These are phyloP conservation scores for Haliclona indistincta DNA, from an alignment of 37 sponge, comb jelly and placozoan species.

Conservation along the genomic window DNA sequence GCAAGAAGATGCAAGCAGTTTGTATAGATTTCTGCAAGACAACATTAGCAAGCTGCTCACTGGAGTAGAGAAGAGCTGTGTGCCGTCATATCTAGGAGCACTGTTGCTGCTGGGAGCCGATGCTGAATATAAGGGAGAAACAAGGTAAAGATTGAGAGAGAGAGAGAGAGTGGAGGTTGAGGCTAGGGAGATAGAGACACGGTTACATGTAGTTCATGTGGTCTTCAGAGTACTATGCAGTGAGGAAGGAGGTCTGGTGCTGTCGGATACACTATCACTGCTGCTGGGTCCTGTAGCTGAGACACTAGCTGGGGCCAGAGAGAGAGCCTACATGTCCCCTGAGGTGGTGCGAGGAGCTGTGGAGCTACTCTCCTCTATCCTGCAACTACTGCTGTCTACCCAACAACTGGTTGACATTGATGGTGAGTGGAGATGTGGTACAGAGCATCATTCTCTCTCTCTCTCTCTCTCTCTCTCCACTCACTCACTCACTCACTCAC, in stretches of 20 bases:
- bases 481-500: constrained; percentile 46
- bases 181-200: background rate
- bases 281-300: constrained; percentile 57
- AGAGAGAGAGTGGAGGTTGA: background rate
- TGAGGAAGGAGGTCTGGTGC: background rate
- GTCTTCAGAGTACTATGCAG: background rate
- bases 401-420: background rate
- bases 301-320: constrained; percentile 14
- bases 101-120: background rate
- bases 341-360: constrained; percentile 14
- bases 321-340: constrained; percentile 52
- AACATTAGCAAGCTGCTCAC: too few species aligned
- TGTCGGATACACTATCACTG: constrained; percentile 11
- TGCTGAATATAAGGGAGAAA: background rate
- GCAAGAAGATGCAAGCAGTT: too few species aligned
- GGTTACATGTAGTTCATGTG: background rate
- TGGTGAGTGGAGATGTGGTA: background rate
- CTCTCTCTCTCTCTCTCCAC: too few species aligned
- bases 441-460: constrained; percentile 15
- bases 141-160: background rate
- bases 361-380: constrained; percentile 25
- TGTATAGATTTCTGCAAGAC: too few species aligned
- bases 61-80: too few species aligned
- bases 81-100: too few species aligned
- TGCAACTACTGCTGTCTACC: constrained; percentile 1